Evolutionary conservation across 1,140 invertebrate species (phyloP), one percentile per base, ranked within the genome.

Genomic region (Wiebesia pumilae): DNA sequence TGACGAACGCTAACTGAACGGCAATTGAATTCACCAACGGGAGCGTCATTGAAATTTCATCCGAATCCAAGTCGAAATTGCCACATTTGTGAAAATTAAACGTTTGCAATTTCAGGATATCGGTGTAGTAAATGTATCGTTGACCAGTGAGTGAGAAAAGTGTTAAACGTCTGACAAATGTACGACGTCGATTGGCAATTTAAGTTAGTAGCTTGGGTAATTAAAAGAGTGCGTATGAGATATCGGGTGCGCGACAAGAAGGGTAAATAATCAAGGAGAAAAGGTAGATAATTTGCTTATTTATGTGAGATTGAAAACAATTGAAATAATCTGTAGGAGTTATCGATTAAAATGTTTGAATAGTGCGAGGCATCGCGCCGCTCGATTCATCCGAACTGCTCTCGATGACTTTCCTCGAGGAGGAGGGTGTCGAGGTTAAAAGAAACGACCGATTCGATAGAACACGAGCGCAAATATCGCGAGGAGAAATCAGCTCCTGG

Each of bases 401-500:
- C 27, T 62, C 58, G 58, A 62, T 27, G 24, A 27, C 58, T 62
- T 27, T 24, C 3, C 21, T 62, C 6, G 58, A 62, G 3, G 10
- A 27, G 27, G 24, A 1, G 24, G 24, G 58, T 27, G 24, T 6
- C 1, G 10, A 62, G 27, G 27, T 4, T 7, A 27, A 62, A 3
- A 62, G 27, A 27, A 14, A 24, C 24, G 14, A 3, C 0, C 1
- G 24, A 62, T 27, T 2, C 58, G 21, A 62, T 27, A 27, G 24
- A 27, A 62, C 58, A 62, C 7, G 58, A 3, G 58, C 6, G 58
- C 27, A 62, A 62, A 62, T 62, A 62, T 82, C 65, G 47, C 33
- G 83, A 77, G 73, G 54, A 65, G 73, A 62, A 77, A 84, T 84
- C 54, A 30, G 2, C 35, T 24, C 24, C 24, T 62, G 24, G 21